These are phyloP conservation scores for Eonycteris spelaea DNA, from an alignment of 2,113 vertebrate genomes.

Conservation along the genomic window DNA sequence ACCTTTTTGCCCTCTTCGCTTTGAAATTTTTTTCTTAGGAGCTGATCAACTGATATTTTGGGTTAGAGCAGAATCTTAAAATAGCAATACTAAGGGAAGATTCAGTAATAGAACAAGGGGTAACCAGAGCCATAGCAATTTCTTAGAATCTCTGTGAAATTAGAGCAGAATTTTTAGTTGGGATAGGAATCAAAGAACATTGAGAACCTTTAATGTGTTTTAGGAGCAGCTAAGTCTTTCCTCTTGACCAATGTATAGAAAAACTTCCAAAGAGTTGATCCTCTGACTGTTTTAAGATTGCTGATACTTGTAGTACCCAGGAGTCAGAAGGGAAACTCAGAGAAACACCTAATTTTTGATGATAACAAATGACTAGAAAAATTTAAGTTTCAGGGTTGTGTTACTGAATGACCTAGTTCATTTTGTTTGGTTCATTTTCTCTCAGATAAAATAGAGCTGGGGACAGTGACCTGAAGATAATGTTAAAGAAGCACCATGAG, in stretches of 20 bases:
- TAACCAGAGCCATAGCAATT: neutral
- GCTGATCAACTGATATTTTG: neutral
- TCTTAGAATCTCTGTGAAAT: neutral
- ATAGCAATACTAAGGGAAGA: neutral
- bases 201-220: neutral
- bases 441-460: conserved; percentile 92
- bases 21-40: neutral
- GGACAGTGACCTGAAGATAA: conserved; percentile 90
- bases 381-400: neutral
- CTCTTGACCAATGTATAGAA: neutral
- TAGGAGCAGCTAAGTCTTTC: neutral
- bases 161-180: neutral
- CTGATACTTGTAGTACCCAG: neutral
- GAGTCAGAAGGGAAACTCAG: neutral
- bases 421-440: conserved; percentile 48
- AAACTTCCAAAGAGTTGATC: neutral
- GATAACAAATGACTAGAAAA: neutral
- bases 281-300: neutral
- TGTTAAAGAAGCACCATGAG: conserved; percentile 94
- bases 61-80: neutral
- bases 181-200: neutral
- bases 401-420: neutral
- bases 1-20: neutral
- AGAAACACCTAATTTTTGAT: neutral
- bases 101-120: neutral